Conservation (phyloP, 2,888 invertebrate species). For the Cerastoderma edule region DNA sequence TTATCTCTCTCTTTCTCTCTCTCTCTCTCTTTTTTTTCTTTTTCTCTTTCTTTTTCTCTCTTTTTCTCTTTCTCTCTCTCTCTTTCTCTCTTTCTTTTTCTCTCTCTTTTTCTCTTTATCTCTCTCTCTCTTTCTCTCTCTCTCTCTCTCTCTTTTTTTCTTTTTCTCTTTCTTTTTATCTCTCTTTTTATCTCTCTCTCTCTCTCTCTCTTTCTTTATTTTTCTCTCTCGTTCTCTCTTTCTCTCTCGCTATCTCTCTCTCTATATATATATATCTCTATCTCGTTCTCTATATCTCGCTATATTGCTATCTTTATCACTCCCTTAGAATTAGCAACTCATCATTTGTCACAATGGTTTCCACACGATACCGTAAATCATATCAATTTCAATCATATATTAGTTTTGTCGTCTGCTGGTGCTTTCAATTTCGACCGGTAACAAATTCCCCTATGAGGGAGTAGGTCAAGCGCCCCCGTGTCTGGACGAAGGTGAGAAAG, state of each 20-base stretch:
- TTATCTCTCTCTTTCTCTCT: no score
- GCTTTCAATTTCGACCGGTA: no score
- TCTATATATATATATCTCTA: no score
- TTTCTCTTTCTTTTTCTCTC: neutral
- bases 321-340: no score
- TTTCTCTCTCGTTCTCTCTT: no score
- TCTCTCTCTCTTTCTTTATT: no score
- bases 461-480: neutral
- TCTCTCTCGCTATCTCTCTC: no score
- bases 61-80: neutral
- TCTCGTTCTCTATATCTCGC: neutral
- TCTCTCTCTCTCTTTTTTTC: neutral
- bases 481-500: constrained; percentile 4
- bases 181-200: neutral
- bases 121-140: neutral
- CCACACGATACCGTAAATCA: no score
- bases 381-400: no score
- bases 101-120: neutral
- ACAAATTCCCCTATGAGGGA: no score
- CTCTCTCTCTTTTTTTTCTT: neutral
- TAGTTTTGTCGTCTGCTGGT: no score
- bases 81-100: neutral
- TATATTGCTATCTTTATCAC: neutral
- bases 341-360: no score
- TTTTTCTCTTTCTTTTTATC: neutral